These are phyloP conservation scores for Sebastes matsubarae DNA, from an alignment of 2,797 vertebrate species.

Conservation along the genomic window DNA sequence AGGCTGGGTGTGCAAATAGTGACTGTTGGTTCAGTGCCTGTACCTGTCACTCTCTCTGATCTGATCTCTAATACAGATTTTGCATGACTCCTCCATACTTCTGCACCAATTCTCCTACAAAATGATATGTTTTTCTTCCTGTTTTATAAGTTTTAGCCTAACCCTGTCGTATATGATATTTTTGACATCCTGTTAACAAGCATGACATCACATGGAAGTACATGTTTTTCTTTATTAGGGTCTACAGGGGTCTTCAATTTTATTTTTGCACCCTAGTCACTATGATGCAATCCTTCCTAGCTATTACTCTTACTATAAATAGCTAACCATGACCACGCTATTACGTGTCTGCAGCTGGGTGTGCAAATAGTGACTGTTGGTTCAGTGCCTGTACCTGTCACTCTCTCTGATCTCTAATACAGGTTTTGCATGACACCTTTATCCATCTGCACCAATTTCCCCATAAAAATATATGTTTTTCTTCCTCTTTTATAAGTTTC, in stretches of 20 bases:
- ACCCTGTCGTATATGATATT: background rate
- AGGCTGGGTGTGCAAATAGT: background rate
- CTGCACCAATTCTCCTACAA: background rate
- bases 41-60: background rate
- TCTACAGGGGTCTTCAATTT: background rate
- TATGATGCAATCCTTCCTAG: slow-evolving; percentile 26
- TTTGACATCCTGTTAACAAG: background rate
- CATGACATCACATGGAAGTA: background rate
- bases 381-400: background rate
- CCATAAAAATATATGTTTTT: fast-evolving
- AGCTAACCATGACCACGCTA: background rate
- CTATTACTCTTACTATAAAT: background rate
- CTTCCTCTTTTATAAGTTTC: background rate
- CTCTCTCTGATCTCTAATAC: background rate
- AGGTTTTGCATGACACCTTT: background rate
- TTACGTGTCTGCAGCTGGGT: background rate
- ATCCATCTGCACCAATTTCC: background rate
- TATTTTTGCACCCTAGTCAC: background rate
- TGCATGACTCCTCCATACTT: background rate
- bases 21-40: background rate
- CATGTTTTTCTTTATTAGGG: background rate
- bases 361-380: background rate
- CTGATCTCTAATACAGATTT: background rate
- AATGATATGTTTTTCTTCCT: background rate
- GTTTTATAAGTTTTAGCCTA: background rate